Base-by-base conservation (phyloP, 2,113 vertebrate genomes). In the Ardeotis arabs region DNA sequence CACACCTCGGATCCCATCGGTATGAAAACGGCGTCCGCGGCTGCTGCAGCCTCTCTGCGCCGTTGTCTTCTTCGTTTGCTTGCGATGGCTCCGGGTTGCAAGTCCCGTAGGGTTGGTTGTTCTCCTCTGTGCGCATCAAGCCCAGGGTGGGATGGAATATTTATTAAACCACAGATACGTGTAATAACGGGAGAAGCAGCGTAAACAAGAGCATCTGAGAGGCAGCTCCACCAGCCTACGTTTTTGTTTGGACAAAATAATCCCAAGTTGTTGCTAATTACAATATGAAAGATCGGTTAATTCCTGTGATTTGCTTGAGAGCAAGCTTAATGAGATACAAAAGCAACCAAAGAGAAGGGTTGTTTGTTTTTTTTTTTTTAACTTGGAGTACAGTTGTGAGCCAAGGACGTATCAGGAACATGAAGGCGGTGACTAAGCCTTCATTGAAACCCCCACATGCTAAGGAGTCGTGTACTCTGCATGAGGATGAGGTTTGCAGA, bases 401-500 rank as follows among this genome's bases (percentile, higher is more conserved):
- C 81, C 86, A 39, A 33, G 81, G 64, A 76, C 0, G 0, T 29
- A 7, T 23, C 24, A 10, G 75, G 70, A 68, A 0, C 50, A 31
- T 60, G 84, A 8, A 64, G 64, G 58, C 1, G 0, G 31, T 50
- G 58, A 52, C 93, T 52, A 76, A 87, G 9, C 59, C 67, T 76
- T 35, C 59, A 4, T 4, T 29, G 37, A 68, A 70, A 8, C 41
- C 82, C 86, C 87, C 27, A 6, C 28, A 17, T 28, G 68, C 68
- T 63, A 23, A 39, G 64, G 73, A 84, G 58, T 47, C 13, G 0
- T 37, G 37, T 60, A 75, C 58, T 93, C 75, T 56, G 59, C 79
- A 78, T 55, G 72, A 62, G 52, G 74, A 92, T 33, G 81, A 94
- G 92, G 50, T 69, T 90, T 96, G 93, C 53, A 72, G 49, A 44